phyloP scores from a whole-genome alignment of 2,888 invertebrate genomes.

The Pheosia gnoma region DNA sequence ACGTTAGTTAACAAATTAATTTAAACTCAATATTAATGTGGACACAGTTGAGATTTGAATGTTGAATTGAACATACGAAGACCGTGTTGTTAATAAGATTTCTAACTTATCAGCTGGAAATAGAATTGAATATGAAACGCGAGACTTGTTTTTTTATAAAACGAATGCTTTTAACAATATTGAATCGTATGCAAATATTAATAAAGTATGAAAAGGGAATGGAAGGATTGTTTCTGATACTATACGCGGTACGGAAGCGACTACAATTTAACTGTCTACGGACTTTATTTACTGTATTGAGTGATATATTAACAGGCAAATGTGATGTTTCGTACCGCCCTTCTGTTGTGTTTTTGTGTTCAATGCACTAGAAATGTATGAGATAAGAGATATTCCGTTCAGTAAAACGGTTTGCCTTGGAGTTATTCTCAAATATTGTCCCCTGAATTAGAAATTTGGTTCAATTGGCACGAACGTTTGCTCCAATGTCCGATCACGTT shows the following conservation, averaged over 20 bases:
- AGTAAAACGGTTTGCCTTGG: constrained; percentile 7
- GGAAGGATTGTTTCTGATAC: constrained; percentile 49
- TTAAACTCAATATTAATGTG: constrained; percentile 25
- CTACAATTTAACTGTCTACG: constrained; percentile 70
- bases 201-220: constrained; percentile 37
- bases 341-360: constrained; percentile 46
- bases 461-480: not conserved
- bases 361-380: constrained; percentile 16
- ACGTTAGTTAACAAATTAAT: constrained; percentile 22
- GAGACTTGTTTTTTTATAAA: constrained; percentile 40
- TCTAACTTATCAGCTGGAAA: constrained; percentile 55
- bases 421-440: not conserved
- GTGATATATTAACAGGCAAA: constrained; percentile 73
- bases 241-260: constrained; percentile 61
- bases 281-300: constrained; percentile 66
- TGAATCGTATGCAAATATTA: constrained; percentile 31
- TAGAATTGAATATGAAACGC: constrained; percentile 58
- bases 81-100: constrained; percentile 45
- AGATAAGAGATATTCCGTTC: constrained; percentile 23
- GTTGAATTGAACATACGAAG: constrained; percentile 6
- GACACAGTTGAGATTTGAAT: constrained; percentile 38
- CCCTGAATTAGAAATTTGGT: not conserved
- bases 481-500: constrained; percentile 15
- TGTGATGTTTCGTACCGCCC: constrained; percentile 58
- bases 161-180: constrained; percentile 23